These are phyloP conservation scores for Stegodyphus mimosarum DNA, from an alignment of 1,140 invertebrate species.

Conservation along the genomic window DNA sequence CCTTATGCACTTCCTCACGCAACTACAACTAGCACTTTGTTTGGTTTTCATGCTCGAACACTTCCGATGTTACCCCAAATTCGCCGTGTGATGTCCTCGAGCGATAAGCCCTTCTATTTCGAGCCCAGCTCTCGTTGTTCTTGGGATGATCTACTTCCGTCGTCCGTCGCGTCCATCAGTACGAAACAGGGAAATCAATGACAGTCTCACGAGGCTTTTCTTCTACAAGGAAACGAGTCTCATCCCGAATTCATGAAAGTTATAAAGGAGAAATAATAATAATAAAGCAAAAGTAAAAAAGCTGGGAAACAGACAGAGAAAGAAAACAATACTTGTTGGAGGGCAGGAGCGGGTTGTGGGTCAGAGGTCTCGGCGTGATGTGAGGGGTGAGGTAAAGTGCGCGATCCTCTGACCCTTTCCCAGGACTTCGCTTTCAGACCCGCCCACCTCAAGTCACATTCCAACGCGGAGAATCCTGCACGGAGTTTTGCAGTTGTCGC, in stretches of 20 bases:
- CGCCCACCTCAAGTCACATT: constrained; percentile 4
- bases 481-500: too few relatives aligned
- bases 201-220: not conserved
- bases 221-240: not conserved
- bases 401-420: constrained; percentile 17
- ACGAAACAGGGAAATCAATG: too few relatives aligned
- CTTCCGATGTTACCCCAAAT: too few relatives aligned
- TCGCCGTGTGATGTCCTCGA: too few relatives aligned
- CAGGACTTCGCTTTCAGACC: not conserved
- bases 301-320: not conserved
- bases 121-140: too few relatives aligned
- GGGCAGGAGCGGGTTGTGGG: constrained; percentile 3
- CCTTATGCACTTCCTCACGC: too few relatives aligned
- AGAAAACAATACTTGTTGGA: constrained; percentile 10
- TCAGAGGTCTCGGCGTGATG: constrained; percentile 12
- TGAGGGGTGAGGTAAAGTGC: constrained; percentile 16
- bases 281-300: not conserved
- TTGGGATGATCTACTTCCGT: too few relatives aligned
- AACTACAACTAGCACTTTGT: too few relatives aligned
- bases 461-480: not conserved
- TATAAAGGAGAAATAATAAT: not conserved
- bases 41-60: too few relatives aligned
- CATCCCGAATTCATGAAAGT: constrained; percentile 6
- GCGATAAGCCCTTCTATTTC: too few relatives aligned
- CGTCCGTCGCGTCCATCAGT: too few relatives aligned